These are phyloP conservation scores for Herminia tarsipennalis DNA, from an alignment of 2,888 invertebrate species.

Conservation along the genomic window DNA sequence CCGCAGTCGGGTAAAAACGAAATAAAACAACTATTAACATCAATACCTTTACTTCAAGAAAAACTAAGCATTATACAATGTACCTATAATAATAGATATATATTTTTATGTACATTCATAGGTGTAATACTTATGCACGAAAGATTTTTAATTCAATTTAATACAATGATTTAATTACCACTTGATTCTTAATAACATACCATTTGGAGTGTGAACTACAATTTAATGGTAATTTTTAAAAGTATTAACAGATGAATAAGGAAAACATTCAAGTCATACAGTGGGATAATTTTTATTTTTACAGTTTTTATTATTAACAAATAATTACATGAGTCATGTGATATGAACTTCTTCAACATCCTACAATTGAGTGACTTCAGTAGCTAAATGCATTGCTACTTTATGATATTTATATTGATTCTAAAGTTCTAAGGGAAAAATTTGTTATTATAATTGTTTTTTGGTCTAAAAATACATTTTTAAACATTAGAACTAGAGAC, in stretches of 20 bases:
- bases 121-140: constrained; percentile 40
- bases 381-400: constrained; percentile 26
- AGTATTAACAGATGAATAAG: constrained; percentile 7
- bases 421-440: constrained; percentile 5
- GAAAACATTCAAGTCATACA: constrained; percentile 21
- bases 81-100: constrained; percentile 49
- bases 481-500: constrained; percentile 19
- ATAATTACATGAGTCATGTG: constrained; percentile 16
- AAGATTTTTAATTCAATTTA: constrained; percentile 26
- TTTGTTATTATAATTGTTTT: neutral
- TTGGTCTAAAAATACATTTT: too few species aligned
- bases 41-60: constrained; percentile 76
- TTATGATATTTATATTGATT: too few species aligned
- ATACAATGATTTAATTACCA: constrained; percentile 3
- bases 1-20: too few species aligned
- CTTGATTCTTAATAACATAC: constrained; percentile 25
- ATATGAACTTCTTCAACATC: constrained; percentile 12
- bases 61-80: constrained; percentile 75
- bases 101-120: constrained; percentile 52
- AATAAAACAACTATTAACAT: constrained; percentile 54
- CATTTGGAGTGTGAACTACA: constrained; percentile 15
- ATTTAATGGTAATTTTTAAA: constrained; percentile 10
- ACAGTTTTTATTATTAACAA: constrained; percentile 21
- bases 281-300: constrained; percentile 15
- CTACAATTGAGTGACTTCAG: constrained; percentile 2